Evolutionary conservation across 2,888 invertebrate species (phyloP).

Genomic region (Temnothorax ravouxi): DNA sequence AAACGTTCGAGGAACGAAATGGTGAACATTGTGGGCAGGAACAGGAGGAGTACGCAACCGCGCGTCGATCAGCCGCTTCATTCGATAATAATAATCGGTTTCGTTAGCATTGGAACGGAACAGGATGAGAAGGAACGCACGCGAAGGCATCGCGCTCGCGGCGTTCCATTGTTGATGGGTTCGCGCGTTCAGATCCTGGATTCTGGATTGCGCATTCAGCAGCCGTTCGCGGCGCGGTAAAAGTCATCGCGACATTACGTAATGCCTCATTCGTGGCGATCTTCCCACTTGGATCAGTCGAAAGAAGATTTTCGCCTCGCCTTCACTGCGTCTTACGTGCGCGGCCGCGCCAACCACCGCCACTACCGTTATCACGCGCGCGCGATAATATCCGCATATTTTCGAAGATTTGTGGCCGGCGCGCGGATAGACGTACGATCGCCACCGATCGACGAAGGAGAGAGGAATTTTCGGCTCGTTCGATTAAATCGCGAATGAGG

Average conservation of each 20-base stretch:
- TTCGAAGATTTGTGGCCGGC: slow-evolving; percentile 30
- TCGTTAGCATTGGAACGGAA: not conserved
- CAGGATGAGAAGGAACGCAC: not conserved
- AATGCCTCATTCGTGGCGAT: slow-evolving; percentile 69
- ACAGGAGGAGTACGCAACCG: not conserved
- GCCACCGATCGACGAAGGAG: not conserved
- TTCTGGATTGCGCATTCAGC: slow-evolving; percentile 53
- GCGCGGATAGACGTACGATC: slow-evolving; percentile 23
- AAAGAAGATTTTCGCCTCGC: slow-evolving; percentile 59
- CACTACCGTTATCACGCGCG: slow-evolving; percentile 29
- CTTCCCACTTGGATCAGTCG: slow-evolving; percentile 63
- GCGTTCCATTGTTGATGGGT: slow-evolving; percentile 63
- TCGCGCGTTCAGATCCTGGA: slow-evolving; percentile 62
- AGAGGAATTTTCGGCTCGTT: slow-evolving; percentile 12
- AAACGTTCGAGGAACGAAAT: not conserved
- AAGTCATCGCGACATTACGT: slow-evolving; percentile 76
- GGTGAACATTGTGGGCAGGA: not conserved
- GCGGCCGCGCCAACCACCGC: not conserved
- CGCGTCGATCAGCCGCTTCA: not conserved
- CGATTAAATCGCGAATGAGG: slow-evolving; percentile 1
- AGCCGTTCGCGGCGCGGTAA: slow-evolving; percentile 72
- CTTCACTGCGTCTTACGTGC: slow-evolving; percentile 13
- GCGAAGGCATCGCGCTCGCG: not conserved
- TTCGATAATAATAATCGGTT: slow-evolving; percentile 6
- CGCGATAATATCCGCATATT: slow-evolving; percentile 47